phyloP scores from a whole-genome alignment of 2,888 invertebrate genomes.

The Plusia festucae region DNA sequence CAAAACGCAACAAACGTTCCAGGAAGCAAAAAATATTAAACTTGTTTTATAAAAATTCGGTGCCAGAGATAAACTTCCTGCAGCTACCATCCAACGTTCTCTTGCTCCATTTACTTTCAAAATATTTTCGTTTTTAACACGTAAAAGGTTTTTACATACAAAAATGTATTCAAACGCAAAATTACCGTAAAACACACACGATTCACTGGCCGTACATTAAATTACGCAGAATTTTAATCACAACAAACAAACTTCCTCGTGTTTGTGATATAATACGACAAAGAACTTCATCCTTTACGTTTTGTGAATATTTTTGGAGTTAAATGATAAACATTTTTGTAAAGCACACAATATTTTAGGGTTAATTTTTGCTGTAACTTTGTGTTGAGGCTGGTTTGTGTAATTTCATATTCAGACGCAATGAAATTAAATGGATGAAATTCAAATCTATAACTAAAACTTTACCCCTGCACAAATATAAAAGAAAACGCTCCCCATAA shows the following conservation, averaged over 20 bases:
- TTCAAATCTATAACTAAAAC: too few species aligned
- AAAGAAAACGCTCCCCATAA: too few species aligned
- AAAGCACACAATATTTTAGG: neutral
- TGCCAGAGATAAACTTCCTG: neutral
- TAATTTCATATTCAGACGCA: neutral
- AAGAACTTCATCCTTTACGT: slow-evolving; percentile 6
- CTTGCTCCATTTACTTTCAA: slow-evolving; percentile 4
- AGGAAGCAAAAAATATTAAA: neutral
- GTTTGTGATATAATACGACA: slow-evolving; percentile 2
- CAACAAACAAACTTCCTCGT: slow-evolving; percentile 6
- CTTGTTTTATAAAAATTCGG: neutral
- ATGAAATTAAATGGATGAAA: too few species aligned
- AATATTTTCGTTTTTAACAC: slow-evolving; percentile 3
- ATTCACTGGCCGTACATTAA: neutral
- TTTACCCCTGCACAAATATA: too few species aligned
- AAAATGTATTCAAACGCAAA: slow-evolving; percentile 8
- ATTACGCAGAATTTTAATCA: neutral
- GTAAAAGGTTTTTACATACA: neutral
- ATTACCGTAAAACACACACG: slow-evolving; percentile 6
- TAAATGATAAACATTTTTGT: slow-evolving; percentile 2
- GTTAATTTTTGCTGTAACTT: neutral
- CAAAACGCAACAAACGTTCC: neutral
- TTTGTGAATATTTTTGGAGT: slow-evolving; percentile 10
- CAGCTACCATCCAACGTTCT: neutral
- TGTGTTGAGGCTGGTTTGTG: neutral